Base-by-base conservation (phyloP, 2,888 invertebrate species). In the Caenorhabditis sp. region DNA sequence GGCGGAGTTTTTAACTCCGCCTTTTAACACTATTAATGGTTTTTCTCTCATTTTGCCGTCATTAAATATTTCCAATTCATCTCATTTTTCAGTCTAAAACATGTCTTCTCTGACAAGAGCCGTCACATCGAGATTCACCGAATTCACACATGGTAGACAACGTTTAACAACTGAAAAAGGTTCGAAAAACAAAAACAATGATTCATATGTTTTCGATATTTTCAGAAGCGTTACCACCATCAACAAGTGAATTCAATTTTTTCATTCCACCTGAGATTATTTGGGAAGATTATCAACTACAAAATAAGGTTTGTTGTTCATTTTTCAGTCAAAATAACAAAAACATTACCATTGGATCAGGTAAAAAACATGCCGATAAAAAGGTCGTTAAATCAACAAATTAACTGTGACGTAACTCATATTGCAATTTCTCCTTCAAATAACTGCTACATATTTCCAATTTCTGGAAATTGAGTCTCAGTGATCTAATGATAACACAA, bases 71-170 rank as follows among this genome's bases (percentile, higher is more conserved):
- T 14, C 10, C 31, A 31, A 31, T 31, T 31, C 31, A 31, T 31
- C 10, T 31, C 10, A 31, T 64, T 64, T 62, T 61, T 69, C 64
- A 64, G 43, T 49, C 50, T 55, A 43, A 53, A 50, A 51, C 23
- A 75, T 75, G 75, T 75, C 75, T 49, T 75, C 75, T 8, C 57
- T 75, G 26, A 75, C 75, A 4, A 54, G 75, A 54, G 75, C 75
- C 3, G 75, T 75, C n/a, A 75, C 75, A 17, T 69, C 75, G 1
- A 54, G 75, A 36, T 49, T 75, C 51, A 66, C 17, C 55, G 75
- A 75, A 59, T 51, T 75, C 36, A 70, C 75, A 43, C 62, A 61
- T 60, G 69, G 75, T 36, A 49, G 75, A 27, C 68, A 75, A 57
- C 57, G 69, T 17, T 23, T 75, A 12, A 67, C 75, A 12, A 24